Base-by-base conservation (phyloP, 1,140 invertebrate genomes). In the Neelides sp. region DNA sequence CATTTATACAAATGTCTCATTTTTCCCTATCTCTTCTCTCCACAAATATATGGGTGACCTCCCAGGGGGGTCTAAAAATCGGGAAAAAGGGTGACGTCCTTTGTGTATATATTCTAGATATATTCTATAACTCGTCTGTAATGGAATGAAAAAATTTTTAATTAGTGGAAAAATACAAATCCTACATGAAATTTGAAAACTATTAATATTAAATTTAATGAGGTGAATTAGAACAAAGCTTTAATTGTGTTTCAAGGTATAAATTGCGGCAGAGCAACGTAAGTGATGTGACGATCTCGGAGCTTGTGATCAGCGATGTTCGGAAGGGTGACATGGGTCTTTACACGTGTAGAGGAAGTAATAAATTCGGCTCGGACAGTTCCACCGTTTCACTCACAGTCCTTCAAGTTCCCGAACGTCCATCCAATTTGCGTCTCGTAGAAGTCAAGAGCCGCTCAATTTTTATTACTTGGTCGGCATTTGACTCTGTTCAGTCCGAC, bases 361-460 rank as follows among this genome's bases (percentile, higher is more conserved):
- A 95, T 70, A 74, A 80, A 36, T 89, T 90, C 63, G 91, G 91
- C 19, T 79, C 83, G 52, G 90, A 94, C 63, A 82, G 91, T 64
- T 87, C 90, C 76, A 80, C 80, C 20, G 88, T 92, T 64, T 83
- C 89, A 62, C 73, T 96, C 8, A 82, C 87, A 41, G 85, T 95
- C 8, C 87, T n/a, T n/a, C n/a, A n/a, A n/a, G n/a, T n/a, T n/a
- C 87, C 87, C 2, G 87, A 91, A 67, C 78, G 85, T 62, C 86
- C 87, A 12, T 79, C 80, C 63, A 86, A 87, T 64, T 76, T 90
- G 37, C 75, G 80, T 54, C 80, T 90, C n/a, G 78, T 81, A 50
- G 84, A 87, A 48, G 82, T 83, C 63, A 71, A 83, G 65, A 82
- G 83, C 57, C 67, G 84, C 63, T 76, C 77, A 24, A 77, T 89